phyloP scores from a whole-genome alignment of 2,113 vertebrate species.

The Brachyistius frenatus region DNA sequence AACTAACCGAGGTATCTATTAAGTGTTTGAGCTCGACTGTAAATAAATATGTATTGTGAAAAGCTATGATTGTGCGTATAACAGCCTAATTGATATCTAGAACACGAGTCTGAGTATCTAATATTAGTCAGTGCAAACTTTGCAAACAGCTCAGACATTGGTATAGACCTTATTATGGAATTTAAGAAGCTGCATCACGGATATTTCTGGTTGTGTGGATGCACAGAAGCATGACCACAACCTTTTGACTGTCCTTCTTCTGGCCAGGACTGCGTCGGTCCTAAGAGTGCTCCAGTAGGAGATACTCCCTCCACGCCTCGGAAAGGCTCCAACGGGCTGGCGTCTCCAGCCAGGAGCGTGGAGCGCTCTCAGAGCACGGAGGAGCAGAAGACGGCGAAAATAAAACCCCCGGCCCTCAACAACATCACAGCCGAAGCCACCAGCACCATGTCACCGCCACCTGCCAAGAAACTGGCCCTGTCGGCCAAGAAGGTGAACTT shows the following conservation, averaged over 20 bases:
- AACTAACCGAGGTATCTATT: no score
- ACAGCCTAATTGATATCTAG: no score
- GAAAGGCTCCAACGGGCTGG: slow-evolving; percentile 54
- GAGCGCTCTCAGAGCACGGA: slow-evolving; percentile 64
- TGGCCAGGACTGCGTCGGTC: slow-evolving; percentile 67
- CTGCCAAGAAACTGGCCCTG: slow-evolving; percentile 89
- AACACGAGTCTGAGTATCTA: no score
- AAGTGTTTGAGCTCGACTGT: no score
- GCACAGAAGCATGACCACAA: not conserved
- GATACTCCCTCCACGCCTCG: slow-evolving; percentile 70
- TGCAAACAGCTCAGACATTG: not conserved
- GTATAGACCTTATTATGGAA: not conserved
- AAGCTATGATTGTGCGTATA: no score
- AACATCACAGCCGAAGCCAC: slow-evolving; percentile 71
- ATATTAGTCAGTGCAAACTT: no score
- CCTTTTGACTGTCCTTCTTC: not conserved
- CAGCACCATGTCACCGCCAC: slow-evolving; percentile 88
- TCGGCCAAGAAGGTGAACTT: slow-evolving; percentile 92
- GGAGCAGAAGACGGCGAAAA: slow-evolving; percentile 77
- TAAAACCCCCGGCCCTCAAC: slow-evolving; percentile 77
- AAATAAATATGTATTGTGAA: no score
- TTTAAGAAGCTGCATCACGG: not conserved
- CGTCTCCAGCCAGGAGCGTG: slow-evolving; percentile 78
- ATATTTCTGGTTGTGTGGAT: not conserved
- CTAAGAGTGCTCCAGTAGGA: slow-evolving; percentile 79